Conservation (phyloP, 2,113 vertebrate species). For the Rhipidura dahli region DNA sequence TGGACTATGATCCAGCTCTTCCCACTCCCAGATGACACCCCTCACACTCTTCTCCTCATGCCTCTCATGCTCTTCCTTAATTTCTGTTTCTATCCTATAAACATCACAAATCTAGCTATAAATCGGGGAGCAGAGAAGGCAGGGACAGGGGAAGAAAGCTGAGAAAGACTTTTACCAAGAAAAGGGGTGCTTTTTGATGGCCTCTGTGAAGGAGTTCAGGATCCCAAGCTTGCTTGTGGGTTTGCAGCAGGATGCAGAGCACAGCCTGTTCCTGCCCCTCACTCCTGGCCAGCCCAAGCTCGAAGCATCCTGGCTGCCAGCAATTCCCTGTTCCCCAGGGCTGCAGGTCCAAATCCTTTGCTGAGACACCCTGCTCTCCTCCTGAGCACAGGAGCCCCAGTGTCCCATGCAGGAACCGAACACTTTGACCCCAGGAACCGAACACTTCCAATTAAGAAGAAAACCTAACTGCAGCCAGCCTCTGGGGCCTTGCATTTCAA, state of each 20-base stretch:
- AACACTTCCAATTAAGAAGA: background rate
- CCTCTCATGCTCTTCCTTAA: background rate
- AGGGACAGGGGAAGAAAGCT: background rate
- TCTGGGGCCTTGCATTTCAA: background rate
- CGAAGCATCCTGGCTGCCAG: background rate
- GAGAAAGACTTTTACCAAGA: background rate
- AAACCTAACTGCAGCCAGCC: background rate
- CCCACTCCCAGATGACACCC: background rate
- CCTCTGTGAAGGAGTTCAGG: background rate
- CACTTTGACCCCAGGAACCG: background rate
- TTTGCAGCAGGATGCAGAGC: background rate
- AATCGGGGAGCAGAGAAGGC: background rate
- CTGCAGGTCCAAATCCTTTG: background rate
- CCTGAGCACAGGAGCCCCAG: background rate
- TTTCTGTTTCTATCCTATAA: background rate
- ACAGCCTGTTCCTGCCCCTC: background rate
- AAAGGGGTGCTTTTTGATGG: background rate
- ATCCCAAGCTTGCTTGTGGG: rapidly evolving
- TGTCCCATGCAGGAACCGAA: background rate
- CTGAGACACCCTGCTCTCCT: background rate
- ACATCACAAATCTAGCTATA: background rate
- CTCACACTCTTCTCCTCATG: too few relatives aligned
- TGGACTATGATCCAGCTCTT: background rate
- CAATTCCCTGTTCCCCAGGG: background rate
- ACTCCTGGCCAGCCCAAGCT: background rate